These are phyloP conservation scores for Xiphophorus maculatus DNA, from an alignment of 2,113 vertebrate genomes.

Conservation along the genomic window DNA sequence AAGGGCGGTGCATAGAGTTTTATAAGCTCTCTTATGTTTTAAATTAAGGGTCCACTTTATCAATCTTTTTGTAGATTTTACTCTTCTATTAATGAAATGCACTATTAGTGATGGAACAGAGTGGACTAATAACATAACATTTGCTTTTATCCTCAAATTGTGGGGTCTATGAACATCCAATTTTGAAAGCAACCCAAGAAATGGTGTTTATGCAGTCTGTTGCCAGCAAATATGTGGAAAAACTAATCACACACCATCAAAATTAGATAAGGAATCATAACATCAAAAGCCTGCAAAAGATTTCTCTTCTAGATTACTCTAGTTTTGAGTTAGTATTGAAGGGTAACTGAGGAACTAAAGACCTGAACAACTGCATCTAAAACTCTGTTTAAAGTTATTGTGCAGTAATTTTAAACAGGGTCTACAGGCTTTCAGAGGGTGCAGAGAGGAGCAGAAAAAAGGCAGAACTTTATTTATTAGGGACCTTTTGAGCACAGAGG, in stretches of 20 bases:
- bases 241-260: too few species aligned
- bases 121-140: background rate
- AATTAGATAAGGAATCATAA: too few species aligned
- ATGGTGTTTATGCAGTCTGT: too few species aligned
- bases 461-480: slow-evolving; percentile 32
- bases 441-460: background rate
- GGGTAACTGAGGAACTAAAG: slow-evolving; percentile 15
- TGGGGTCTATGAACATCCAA: too few species aligned
- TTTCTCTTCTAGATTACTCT: too few species aligned
- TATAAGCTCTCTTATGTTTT: background rate
- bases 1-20: background rate
- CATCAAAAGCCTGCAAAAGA: too few species aligned
- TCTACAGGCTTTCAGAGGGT: background rate
- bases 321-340: background rate
- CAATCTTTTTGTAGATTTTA: background rate
- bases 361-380: slow-evolving; percentile 31
- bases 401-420: slow-evolving; percentile 1
- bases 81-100: background rate
- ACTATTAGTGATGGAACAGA: background rate
- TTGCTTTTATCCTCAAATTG: background rate
- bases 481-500: slow-evolving; percentile 47
- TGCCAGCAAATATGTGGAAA: too few species aligned
- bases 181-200: too few species aligned
- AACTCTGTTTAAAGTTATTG: background rate
- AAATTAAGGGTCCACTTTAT: background rate